A percentile compares a stretch with the other conserved stretches of the same genome.
phyloP scores from a whole-genome alignment of 2,113 vertebrate species.

The Alectura lathami region DNA sequence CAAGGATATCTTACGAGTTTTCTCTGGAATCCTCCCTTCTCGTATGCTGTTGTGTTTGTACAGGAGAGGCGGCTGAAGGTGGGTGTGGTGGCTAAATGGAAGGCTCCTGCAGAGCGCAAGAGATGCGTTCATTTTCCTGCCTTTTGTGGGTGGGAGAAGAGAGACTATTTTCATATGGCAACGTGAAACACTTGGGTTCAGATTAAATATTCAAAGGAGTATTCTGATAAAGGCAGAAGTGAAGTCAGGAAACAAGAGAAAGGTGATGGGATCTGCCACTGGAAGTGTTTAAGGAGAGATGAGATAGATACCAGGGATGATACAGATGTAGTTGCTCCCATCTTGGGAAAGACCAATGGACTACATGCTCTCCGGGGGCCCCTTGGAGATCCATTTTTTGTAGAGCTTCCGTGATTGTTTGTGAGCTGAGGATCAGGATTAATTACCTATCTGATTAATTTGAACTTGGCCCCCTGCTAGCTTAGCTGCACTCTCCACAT shows the following conservation, averaged over 20 bases:
- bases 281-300: background rate
- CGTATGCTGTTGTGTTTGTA: rapidly evolving
- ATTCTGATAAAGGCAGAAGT: background rate
- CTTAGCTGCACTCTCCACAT: background rate
- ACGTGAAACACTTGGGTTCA: background rate
- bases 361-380: background rate
- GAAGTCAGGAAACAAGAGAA: background rate
- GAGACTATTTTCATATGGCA: background rate
- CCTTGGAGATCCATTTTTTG: background rate
- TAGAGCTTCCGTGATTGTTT: background rate
- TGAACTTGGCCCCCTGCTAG: background rate
- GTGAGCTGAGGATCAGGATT: background rate
- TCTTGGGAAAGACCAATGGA: background rate
- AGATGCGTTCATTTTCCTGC: background rate
- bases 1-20: background rate
- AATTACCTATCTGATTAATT: background rate
- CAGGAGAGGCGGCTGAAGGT: background rate
- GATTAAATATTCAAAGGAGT: background rate
- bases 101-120: background rate
- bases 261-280: background rate
- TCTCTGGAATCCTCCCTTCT: background rate
- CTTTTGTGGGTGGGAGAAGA: background rate
- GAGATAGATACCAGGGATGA: background rate
- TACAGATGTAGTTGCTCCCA: background rate
- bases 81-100: background rate